These are phyloP conservation scores for Channa argus DNA, from an alignment of 2,113 vertebrate genomes.

Conservation along the genomic window DNA sequence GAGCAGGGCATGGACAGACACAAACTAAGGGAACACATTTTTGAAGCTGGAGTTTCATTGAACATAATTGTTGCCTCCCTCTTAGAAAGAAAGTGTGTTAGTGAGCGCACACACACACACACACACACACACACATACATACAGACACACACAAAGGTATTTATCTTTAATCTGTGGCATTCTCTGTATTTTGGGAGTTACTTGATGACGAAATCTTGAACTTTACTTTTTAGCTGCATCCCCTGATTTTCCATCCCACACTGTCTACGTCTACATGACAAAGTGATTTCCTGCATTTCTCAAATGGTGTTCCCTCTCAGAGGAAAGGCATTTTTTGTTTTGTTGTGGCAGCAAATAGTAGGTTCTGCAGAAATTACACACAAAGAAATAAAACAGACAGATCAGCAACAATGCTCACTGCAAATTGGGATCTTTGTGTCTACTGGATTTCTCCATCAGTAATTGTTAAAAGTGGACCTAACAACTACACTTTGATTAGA, in stretches of 20 bases:
- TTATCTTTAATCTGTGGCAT: background rate
- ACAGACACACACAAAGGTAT: too few species aligned
- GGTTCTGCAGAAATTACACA: constrained; percentile 9
- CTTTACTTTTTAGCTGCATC: constrained; percentile 15
- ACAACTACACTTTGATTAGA: constrained; percentile 18
- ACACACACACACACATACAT: too few species aligned
- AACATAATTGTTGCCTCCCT: too few species aligned
- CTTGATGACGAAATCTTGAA: constrained; percentile 18
- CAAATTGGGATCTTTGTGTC: constrained; percentile 28
- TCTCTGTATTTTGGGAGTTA: constrained; percentile 7
- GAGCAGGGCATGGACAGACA: too few species aligned
- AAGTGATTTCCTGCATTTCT: constrained; percentile 5
- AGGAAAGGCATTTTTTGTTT: background rate
- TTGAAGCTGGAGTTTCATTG: too few species aligned
- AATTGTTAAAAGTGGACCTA: constrained; percentile 25
- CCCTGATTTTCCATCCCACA: constrained; percentile 1
- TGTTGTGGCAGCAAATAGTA: constrained; percentile 14
- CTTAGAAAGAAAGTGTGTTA: too few species aligned
- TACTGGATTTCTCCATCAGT: background rate
- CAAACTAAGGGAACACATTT: too few species aligned
- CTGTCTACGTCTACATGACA: background rate
- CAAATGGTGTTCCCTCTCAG: background rate
- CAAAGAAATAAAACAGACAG: constrained; percentile 23
- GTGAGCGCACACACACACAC: too few species aligned
- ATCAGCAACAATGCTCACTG: constrained; percentile 7